Conservation (phyloP, 2,797 vertebrate species). For the Spondyliosoma cantharus region DNA sequence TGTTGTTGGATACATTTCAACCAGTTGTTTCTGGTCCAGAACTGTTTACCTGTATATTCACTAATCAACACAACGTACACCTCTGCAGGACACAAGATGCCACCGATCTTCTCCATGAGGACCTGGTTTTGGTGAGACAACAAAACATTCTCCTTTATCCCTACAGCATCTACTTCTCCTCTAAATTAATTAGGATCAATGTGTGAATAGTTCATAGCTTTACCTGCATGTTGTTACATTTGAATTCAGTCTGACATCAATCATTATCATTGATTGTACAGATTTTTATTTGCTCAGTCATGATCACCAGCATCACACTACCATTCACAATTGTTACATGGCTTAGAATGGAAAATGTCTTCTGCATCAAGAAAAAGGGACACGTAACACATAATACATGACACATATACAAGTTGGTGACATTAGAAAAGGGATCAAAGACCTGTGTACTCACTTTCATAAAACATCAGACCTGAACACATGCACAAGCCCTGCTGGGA, state of each 20-base stretch:
- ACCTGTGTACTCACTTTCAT: neutral
- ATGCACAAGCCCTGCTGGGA: neutral
- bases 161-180: neutral
- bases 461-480: neutral
- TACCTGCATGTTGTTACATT: neutral
- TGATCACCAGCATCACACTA: neutral
- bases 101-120: conserved; percentile 91
- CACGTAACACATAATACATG: too few species aligned
- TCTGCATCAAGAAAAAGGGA: too few species aligned
- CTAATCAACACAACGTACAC: neutral
- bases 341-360: neutral
- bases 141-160: neutral
- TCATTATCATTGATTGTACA: neutral
- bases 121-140: conserved; percentile 89
- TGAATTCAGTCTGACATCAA: neutral
- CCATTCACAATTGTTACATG: too few species aligned
- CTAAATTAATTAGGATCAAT: neutral
- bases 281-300: neutral
- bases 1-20: neutral
- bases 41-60: neutral
- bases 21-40: neutral
- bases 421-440: neutral
- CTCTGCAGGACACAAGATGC: conserved; percentile 90
- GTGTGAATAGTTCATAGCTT: neutral
- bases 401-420: neutral